Conservation (phyloP, 2,888 invertebrate species). For the Watsonalla cultraria region DNA sequence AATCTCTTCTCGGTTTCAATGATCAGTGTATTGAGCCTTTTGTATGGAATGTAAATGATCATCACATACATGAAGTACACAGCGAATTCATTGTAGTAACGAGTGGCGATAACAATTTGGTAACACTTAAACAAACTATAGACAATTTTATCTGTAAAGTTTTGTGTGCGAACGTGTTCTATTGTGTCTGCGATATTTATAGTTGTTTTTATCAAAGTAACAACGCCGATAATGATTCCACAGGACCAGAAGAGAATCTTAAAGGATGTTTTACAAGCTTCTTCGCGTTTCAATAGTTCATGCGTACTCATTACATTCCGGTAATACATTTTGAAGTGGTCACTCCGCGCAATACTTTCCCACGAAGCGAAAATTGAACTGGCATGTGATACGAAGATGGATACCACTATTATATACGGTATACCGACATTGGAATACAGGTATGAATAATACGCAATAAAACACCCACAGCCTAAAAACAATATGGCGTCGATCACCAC, state of each 20-base stretch:
- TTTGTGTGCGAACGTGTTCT: not conserved
- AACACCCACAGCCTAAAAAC: not conserved
- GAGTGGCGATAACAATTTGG: not conserved
- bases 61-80: not conserved
- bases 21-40: not conserved
- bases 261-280: not conserved
- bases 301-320: not conserved
- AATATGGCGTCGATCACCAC: not conserved
- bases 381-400: not conserved
- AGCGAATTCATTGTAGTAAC: not conserved
- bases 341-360: not conserved
- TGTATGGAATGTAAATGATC: not conserved
- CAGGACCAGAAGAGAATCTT: not conserved
- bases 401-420: not conserved
- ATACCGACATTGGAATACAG: not conserved
- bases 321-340: not conserved
- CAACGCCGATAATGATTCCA: not conserved
- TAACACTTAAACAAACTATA: not conserved
- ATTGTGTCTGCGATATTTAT: not conserved
- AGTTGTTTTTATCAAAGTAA: not conserved
- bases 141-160: not conserved
- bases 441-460: not conserved
- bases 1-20: not conserved
- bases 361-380: not conserved
- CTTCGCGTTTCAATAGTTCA: not conserved